phyloP scores from a whole-genome alignment of 1,140 invertebrate genomes.

The Leguminivora glycinivorella region DNA sequence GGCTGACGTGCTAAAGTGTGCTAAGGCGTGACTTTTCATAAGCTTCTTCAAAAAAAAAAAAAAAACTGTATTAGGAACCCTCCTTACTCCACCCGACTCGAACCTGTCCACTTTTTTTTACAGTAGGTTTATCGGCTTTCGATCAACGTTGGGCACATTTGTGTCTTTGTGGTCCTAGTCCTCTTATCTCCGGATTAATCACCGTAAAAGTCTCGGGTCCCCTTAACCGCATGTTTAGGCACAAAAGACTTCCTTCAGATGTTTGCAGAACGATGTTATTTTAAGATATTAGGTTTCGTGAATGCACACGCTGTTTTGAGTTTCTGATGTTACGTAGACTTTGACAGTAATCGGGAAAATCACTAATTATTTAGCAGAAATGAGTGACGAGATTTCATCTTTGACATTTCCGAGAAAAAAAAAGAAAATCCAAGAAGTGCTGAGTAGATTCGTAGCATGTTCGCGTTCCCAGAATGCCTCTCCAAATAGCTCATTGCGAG shows the following conservation, averaged over 20 bases:
- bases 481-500: no score
- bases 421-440: no score
- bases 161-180: conserved; percentile 54
- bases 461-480: no score
- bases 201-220: conserved; percentile 56
- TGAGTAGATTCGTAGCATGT: no score
- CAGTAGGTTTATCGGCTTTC: conserved; percentile 64
- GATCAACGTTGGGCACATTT: conserved; percentile 72
- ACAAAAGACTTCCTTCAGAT: conserved; percentile 55
- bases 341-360: no score
- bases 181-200: conserved; percentile 74
- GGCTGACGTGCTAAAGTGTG: no score
- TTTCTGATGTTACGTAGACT: not conserved
- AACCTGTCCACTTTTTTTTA: not conserved
- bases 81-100: no score
- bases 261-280: conserved; percentile 44
- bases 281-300: conserved; percentile 30
- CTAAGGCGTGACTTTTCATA: no score
- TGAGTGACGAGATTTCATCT: no score
- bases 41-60: no score
- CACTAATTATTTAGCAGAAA: no score
- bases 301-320: not conserved
- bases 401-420: no score
- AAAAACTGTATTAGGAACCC: not conserved
- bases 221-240: conserved; percentile 56